Conservation (phyloP, 2,888 invertebrate species). For the Carabus problematicus region DNA sequence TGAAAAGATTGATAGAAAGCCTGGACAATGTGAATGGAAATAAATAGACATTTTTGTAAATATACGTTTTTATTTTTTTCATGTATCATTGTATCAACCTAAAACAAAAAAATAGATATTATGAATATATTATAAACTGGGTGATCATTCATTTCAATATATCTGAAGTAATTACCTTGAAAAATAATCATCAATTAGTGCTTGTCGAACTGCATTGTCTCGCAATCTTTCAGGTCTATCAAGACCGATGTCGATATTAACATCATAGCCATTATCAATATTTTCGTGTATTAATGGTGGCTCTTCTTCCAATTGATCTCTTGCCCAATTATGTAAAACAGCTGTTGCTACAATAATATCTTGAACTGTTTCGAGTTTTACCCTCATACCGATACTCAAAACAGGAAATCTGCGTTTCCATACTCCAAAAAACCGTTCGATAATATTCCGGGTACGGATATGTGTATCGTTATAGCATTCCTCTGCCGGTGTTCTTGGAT, state of each 20-base stretch:
- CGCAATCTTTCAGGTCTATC: not conserved
- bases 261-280: too few species aligned
- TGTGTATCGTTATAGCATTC: conserved; percentile 47
- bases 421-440: conserved; percentile 49
- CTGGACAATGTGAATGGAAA: too few species aligned
- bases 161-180: too few species aligned
- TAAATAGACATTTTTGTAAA: too few species aligned
- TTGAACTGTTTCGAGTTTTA: conserved; percentile 45
- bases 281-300: too few species aligned
- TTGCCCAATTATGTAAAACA: conserved; percentile 47
- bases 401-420: conserved; percentile 50
- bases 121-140: too few species aligned
- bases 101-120: too few species aligned
- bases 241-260: not conserved
- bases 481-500: conserved; percentile 44
- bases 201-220: conserved; percentile 7
- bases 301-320: not conserved
- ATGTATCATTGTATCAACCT: too few species aligned
- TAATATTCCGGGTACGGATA: conserved; percentile 47
- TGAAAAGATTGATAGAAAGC: too few species aligned
- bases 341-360: conserved; percentile 46
- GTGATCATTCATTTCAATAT: too few species aligned
- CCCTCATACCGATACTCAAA: conserved; percentile 49
- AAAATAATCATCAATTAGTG: conserved; percentile 17
- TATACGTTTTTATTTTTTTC: too few species aligned